Evolutionary conservation across 2,113 vertebrate genomes (phyloP), one percentile per base, ranked within the genome.

Genomic region (Gasterosteus aculeatus): DNA sequence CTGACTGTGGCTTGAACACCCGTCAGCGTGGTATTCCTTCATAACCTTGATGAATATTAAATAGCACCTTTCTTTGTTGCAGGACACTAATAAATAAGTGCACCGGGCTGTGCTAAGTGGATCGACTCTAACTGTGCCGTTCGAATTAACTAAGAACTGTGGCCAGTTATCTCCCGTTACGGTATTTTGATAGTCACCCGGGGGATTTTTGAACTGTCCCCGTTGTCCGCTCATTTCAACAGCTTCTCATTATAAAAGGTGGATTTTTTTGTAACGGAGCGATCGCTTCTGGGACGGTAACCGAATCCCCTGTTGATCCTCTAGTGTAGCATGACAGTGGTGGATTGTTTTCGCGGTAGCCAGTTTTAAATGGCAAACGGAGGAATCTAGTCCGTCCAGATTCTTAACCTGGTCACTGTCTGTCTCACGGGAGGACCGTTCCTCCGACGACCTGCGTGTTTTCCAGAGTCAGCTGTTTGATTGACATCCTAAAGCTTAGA

Each of bases 201-300:
- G 63, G 81, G 56, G 67, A 26, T 75, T 77, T 82, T 61, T 65
- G n/a, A 57, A 72, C 72, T 39, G 38, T 47, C 51, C 47, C 65
- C 53, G 22, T 53, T 80, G 65, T 88, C 81, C 53, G 49, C 46
- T 69, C 41, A 2, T 91, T 90, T 93, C 92, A 92, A 60, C 93
- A 90, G 81, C 86, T 88, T 77, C 72, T 92, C 78, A 93, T 93
- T 92, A 90, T 76, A 54, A 7, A 41, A 1, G 41, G 78, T 41
- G 74, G 46, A 85, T 83, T 86, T 63, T 83, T 58, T 82, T 90
- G 59, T 77, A 78, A 84, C 54, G 41, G 67, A 62, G 46, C 62
- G 63, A 33, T 69, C 3, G 62, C 65, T 77, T 81, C 72, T 85
- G 82, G 75, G 70, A 71, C 22, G 0, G 88, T 78, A 92, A 92